A percentile compares a stretch with the other conserved stretches of the same genome.
Evolutionary conservation across 2,888 invertebrate genomes (phyloP).

Genomic region (Caenorhabditis drosophilae): DNA sequence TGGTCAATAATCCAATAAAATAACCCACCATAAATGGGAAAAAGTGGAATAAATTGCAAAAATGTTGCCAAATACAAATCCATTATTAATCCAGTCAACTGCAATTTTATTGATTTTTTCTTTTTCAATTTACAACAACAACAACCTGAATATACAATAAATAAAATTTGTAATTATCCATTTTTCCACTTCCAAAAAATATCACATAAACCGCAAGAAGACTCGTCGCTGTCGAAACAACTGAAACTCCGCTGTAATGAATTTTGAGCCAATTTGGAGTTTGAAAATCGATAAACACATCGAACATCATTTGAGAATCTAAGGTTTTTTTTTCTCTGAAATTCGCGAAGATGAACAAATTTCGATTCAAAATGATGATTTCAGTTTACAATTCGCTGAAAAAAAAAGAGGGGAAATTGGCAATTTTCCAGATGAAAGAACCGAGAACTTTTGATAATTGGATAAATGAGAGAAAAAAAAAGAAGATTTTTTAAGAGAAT

Average conservation of each 20-base stretch:
- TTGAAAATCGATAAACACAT: constrained; percentile 26
- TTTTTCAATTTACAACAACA: too few species aligned
- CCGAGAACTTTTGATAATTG: too few species aligned
- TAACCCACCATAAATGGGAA: constrained; percentile 28
- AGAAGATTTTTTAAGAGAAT: too few species aligned
- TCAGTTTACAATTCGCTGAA: too few species aligned
- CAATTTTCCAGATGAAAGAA: too few species aligned
- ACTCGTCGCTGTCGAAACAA: constrained; percentile 22
- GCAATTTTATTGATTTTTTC: background rate
- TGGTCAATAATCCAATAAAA: constrained; percentile 20
- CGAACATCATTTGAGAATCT: too few species aligned
- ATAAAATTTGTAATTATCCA: constrained; percentile 23
- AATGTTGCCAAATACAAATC: constrained; percentile 23
- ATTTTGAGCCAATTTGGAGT: constrained; percentile 17
- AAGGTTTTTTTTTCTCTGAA: too few species aligned
- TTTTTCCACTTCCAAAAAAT: constrained; percentile 29
- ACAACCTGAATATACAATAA: constrained; percentile 28
- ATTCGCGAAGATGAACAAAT: too few species aligned
- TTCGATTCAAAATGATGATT: too few species aligned
- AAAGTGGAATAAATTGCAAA: constrained; percentile 26
- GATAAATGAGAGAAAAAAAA: too few species aligned
- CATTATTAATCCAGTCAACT: constrained; percentile 30
- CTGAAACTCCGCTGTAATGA: constrained; percentile 16
- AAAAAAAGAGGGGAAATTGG: too few species aligned
- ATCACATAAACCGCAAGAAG: constrained; percentile 25